These are phyloP conservation scores for Brachyptera risi DNA, from an alignment of 2,888 invertebrate genomes.

Conservation along the genomic window DNA sequence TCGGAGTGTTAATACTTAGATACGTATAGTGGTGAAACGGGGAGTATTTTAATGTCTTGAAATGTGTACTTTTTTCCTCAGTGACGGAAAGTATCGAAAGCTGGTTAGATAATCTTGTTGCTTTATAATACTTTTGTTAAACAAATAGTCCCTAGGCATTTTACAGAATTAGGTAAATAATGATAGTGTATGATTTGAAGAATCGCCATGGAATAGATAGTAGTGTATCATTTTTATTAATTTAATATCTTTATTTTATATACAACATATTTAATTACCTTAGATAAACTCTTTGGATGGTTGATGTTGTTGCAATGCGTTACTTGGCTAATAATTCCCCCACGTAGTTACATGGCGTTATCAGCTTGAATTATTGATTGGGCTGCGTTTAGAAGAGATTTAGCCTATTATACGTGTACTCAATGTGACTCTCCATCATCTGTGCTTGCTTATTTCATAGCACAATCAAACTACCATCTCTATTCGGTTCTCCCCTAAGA, in stretches of 20 bases:
- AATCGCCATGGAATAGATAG: too few relatives aligned
- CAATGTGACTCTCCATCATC: background rate
- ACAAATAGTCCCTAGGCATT: background rate
- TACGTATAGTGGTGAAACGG: conserved; percentile 5
- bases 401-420: background rate
- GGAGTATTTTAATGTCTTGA: conserved; percentile 18
- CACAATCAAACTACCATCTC: background rate
- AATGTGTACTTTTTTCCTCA: background rate
- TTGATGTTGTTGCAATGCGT: too few relatives aligned
- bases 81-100: background rate
- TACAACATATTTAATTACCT: too few relatives aligned
- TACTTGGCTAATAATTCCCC: too few relatives aligned
- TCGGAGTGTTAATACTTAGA: conserved; percentile 22
- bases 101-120: conserved; percentile 4
- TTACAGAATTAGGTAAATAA: background rate
- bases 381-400: too few relatives aligned
- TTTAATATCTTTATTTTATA: too few relatives aligned
- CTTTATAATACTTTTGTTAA: background rate
- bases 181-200: background rate
- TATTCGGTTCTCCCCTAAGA: conserved; percentile 12
- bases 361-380: too few relatives aligned
- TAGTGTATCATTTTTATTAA: too few relatives aligned
- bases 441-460: background rate
- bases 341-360: too few relatives aligned
- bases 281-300: too few relatives aligned